Base-by-base conservation (phyloP, 2,797 vertebrate genomes). In the Sternotherus odoratus region DNA sequence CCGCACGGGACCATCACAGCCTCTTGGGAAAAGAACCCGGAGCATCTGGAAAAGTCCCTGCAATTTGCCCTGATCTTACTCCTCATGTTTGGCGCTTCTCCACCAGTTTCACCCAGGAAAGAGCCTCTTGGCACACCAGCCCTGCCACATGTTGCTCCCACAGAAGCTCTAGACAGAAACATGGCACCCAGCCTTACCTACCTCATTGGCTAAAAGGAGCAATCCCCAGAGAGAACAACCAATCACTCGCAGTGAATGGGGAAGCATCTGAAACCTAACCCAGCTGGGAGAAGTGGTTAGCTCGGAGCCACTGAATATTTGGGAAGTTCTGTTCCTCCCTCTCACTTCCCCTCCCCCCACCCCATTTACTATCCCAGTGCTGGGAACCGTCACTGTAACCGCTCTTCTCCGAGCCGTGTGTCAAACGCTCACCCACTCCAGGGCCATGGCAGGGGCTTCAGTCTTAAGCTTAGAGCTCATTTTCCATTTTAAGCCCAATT, bases 111-210 rank as follows among this genome's bases (percentile, higher is more conserved):
- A 50, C 46, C 75, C 30, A 26, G 50, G 12, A 24, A 13, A 74
- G 23, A 39, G 24, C 54, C 26, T 36, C 28, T n/a, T 1, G 3
- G 21, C 1, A 51, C 46, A 17, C 54, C 17, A 56, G 39, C 56
- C 46, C 39, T 48, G 19, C 81, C 49, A 77, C 6, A 6, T 5
- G 24, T 1, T 63, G 39, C 50, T 74, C 87, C 74, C 69, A 57
- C 39, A 12, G 1, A 0, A 24, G 39, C 51, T 74, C 50, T 36
- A 1, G 9, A 1, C 0, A 6, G 2, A 3, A 17, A 11, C 36
- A 5, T 2, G 0, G 0, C 26, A 23, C 79, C 72, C 85, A 46
- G 56, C 30, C 26, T 43, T 46, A 1, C 0, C 51, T 49, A 28
- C 12, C 23, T 28, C 56, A n/a, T 39, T 19, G 24, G n/a, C 57